Base-by-base conservation (phyloP, 2,888 invertebrate genomes). In the Apotomis turbidana region DNA sequence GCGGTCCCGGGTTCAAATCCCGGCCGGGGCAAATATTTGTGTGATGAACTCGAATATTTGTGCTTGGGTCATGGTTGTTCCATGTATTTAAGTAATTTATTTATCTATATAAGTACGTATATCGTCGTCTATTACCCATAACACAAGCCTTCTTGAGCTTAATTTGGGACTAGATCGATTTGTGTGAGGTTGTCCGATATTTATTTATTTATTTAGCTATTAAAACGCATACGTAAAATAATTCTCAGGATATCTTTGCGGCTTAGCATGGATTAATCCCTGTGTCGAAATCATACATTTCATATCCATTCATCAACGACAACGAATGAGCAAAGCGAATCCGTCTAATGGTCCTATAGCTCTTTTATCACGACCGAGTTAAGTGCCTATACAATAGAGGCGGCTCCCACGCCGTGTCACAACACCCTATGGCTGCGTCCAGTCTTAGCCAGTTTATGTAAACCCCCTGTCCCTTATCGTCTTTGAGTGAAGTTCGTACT, bases 291-390 rank as follows among this genome's bases (percentile, higher is more conserved):
- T 87, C 85, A 86, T 84, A 84, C 89, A 86, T 85, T 87, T 91
- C 90, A 89, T 90, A 90, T 87, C 87, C 88, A 90, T 91, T 89
- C 85, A 90, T 89, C 87, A 87, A 84, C 81, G 78, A 85, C 86
- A 89, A 85, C 87, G 92, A 91, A 93, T 92, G 90, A 90, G 91
- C 92, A 90, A 88, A 90, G 83, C 93, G 93, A 93, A 93, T 92
- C 87, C 87, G 75, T 83, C 88, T 92, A 93, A 93, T 93, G 89
- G 90, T 84, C 85, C 88, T 87, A 88, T 88, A 89, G 90, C 90
- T 90, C 91, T 87, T 90, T 91, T 92, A 92, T 92, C 90, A 87
- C 80, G 75, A 79, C 79, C 78, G 86, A 92, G 91, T 92, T 91
- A 93, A 93, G 92, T 91, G 91, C 88, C 86, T 82, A 76, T 82